These are phyloP conservation scores for Lasaia peninsularis DNA, from an alignment of 1,140 invertebrate genomes.

Conservation along the genomic window DNA sequence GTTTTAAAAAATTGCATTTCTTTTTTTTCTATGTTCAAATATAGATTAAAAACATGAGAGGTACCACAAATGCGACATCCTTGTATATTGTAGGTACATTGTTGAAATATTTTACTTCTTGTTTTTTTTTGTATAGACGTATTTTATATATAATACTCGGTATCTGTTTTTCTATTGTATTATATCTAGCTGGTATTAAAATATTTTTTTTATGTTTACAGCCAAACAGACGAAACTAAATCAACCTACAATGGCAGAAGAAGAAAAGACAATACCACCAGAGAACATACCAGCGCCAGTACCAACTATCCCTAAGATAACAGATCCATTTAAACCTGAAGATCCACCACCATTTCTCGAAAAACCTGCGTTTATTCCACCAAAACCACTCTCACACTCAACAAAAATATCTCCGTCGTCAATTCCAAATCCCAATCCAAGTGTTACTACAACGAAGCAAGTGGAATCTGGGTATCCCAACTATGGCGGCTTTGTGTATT, in stretches of 20 bases:
- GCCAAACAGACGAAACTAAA: conserved; percentile 30
- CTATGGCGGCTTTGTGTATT: conserved; percentile 61
- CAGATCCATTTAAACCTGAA: conserved; percentile 44
- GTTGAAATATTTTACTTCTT: no score
- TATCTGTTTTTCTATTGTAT: no score
- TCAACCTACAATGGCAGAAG: conserved; percentile 22
- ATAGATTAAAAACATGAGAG: no score
- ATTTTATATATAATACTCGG: no score
- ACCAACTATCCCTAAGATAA: conserved; percentile 31
- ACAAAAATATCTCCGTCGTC: conserved; percentile 70
- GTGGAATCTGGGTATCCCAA: conserved; percentile 51
- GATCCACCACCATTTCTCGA: conserved; percentile 37
- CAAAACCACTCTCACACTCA: conserved; percentile 53
- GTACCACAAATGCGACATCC: no score
- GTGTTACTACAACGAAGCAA: conserved; percentile 54
- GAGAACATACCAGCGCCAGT: conserved; percentile 26
- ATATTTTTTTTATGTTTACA: conserved; percentile 39
- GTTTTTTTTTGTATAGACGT: no score
- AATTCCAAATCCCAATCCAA: conserved; percentile 67
- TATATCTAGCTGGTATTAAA: conserved; percentile 13
- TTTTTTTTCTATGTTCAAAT: no score
- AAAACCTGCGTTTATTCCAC: conserved; percentile 43
- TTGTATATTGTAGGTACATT: no score
- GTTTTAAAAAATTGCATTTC: no score
- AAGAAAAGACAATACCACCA: conserved; percentile 28